These are phyloP conservation scores for Tamandua tetradactyla DNA, from an alignment of 2,797 vertebrate genomes.

Conservation along the genomic window DNA sequence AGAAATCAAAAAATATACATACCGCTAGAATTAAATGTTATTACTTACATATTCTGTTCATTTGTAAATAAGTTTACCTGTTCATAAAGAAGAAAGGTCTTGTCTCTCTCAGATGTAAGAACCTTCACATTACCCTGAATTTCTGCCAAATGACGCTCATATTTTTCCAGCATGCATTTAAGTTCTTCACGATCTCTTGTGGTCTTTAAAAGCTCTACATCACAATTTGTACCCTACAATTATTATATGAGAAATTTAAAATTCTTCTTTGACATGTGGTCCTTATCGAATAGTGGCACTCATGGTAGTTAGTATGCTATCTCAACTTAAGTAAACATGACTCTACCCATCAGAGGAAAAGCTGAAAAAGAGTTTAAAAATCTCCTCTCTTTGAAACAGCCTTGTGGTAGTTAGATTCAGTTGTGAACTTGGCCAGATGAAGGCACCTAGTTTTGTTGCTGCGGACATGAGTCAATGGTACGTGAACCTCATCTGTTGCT, in stretches of 20 bases:
- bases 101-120: constrained; percentile 88
- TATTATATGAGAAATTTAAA: constrained; percentile 64
- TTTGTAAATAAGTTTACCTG: constrained; percentile 79
- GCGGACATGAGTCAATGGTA: no score
- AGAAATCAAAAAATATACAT: background rate
- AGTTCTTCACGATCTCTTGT: constrained; percentile 86
- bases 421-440: no score
- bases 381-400: background rate
- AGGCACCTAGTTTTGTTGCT: no score
- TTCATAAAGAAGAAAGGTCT: constrained; percentile 85
- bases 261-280: background rate
- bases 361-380: background rate
- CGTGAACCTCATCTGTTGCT: no score
- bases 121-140: constrained; percentile 89
- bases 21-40: constrained; percentile 3
- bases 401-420: no score
- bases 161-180: constrained; percentile 86
- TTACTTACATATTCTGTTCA: constrained; percentile 17
- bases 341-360: background rate
- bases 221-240: constrained; percentile 83
- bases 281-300: background rate
- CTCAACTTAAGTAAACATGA: constrained; percentile 25
- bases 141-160: constrained; percentile 87
- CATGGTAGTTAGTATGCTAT: background rate
- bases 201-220: constrained; percentile 85